Evolutionary conservation across 2,797 vertebrate species (phyloP).

Genomic region (Pantherophis vulpinus): DNA sequence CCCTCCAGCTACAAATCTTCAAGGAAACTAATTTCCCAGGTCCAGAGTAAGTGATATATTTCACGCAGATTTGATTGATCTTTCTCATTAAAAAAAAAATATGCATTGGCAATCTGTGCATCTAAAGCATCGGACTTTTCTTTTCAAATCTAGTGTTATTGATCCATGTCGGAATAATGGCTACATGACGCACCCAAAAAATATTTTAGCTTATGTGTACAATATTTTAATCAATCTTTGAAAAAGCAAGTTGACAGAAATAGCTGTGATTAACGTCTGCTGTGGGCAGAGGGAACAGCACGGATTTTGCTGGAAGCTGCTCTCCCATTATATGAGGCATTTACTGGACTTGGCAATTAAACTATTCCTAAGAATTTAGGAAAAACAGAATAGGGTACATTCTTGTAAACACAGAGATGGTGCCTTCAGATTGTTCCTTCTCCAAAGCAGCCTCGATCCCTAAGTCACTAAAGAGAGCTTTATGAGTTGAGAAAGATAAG

Average conservation of each 20-base stretch:
- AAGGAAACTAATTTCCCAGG: not conserved
- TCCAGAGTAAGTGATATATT: not conserved
- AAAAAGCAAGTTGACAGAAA: not conserved
- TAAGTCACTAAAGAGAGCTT: not conserved
- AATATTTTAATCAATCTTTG: not conserved
- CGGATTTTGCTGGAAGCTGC: not conserved
- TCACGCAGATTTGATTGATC: not conserved
- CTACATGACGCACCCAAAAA: not conserved
- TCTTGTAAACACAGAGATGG: not conserved
- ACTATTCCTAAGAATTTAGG: not conserved
- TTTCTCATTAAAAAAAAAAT: not conserved
- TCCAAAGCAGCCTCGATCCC: not conserved
- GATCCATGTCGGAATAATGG: not conserved
- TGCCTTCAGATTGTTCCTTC: not conserved
- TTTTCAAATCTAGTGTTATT: not conserved
- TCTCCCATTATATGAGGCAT: not conserved
- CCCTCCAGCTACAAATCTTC: not conserved
- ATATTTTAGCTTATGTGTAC: not conserved
- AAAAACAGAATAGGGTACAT: not conserved
- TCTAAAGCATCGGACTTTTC: not conserved
- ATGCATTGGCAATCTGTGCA: not conserved
- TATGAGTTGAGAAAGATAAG: not conserved
- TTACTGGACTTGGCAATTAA: not conserved
- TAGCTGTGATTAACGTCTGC: not conserved
- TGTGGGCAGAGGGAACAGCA: not conserved